Conservation (phyloP, 2,797 vertebrate species). For the Myotis findleyi region DNA sequence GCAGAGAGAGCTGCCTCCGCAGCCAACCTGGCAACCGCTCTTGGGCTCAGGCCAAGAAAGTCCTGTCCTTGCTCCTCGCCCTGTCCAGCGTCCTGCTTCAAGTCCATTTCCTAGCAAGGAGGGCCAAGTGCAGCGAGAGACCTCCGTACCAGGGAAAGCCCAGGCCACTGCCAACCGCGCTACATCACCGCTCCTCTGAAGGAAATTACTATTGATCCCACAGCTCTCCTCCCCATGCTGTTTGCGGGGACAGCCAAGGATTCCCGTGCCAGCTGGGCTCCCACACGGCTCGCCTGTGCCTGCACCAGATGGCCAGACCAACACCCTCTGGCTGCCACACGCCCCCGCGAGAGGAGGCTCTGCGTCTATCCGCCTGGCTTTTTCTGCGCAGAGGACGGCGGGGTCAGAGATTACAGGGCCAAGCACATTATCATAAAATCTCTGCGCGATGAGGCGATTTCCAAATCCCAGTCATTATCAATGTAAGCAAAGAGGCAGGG, state of each 20-base stretch:
- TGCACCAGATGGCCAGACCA: slow-evolving; percentile 85
- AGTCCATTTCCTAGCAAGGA: slow-evolving; percentile 63
- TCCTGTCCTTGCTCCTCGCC: slow-evolving; percentile 67
- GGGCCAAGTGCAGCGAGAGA: neutral
- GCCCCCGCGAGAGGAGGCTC: slow-evolving; percentile 68
- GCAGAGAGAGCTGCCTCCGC: slow-evolving; percentile 43
- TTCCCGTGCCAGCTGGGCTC: slow-evolving; percentile 83
- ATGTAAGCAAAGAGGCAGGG: slow-evolving; percentile 13
- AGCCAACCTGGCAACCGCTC: slow-evolving; percentile 74
- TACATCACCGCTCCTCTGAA: slow-evolving; percentile 71
- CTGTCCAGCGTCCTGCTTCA: slow-evolving; percentile 58
- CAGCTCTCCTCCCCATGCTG: slow-evolving; percentile 68
- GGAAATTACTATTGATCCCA: slow-evolving; percentile 79
- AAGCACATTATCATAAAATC: slow-evolving; percentile 72
- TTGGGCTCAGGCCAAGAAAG: slow-evolving; percentile 53
- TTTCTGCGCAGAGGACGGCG: slow-evolving; percentile 49
- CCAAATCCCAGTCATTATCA: slow-evolving; percentile 38
- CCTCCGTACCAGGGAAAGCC: slow-evolving; percentile 68
- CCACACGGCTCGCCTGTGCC: slow-evolving; percentile 62
- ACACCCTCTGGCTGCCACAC: slow-evolving; percentile 77
- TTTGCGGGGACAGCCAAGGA: slow-evolving; percentile 69
- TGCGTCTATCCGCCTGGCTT: slow-evolving; percentile 79
- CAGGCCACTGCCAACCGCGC: slow-evolving; percentile 43
- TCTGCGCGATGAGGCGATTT: slow-evolving; percentile 17
- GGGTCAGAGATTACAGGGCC: slow-evolving; percentile 73